Evolutionary conservation across 2,888 invertebrate species (phyloP), one percentile per base, ranked within the genome.

Genomic region (Synergus laeviventris): DNA sequence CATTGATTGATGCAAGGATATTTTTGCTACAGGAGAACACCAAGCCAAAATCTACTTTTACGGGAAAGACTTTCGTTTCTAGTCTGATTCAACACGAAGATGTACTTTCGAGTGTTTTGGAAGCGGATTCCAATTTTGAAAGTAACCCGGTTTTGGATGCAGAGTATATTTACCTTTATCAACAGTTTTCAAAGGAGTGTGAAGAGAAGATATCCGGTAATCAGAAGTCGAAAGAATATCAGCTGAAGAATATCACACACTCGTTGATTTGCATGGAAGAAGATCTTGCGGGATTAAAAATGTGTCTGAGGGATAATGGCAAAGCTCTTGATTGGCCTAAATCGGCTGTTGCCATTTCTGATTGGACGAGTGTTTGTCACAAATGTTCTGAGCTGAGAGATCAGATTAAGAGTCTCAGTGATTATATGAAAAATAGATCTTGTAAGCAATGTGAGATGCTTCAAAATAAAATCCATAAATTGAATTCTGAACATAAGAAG

Each of bases 1-100:
- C 95, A 59, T 91, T 96, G 78, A 94, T 96, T 75, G 95, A 96
- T 91, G 95, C 96, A 75, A 93, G 95, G 85, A 94, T 96, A 84
- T 93, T 93, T 73, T 94, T 95, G 73, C 92, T 95, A 70, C 93
- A 93, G 83, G 93, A 93, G 74, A 92, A 92, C 85, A 36, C 56
- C 11, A 75, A 75, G 1, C 61, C 36, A 11, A 56, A 39, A 16
- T 36, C 74, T 45, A 45, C 66, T 39, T 88, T 83, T 85, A 86
- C 81, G 76, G 87, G 84, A 38, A 84, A 86, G 79, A 87, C 84
- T 77, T 85, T 87, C 75, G 85, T 89, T 81, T 87, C 88, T 84
- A 90, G 87, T 88, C 86, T 91, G 66, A 87, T 90, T 21, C 86
- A 86, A 79, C 87, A 88, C 77, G 90, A 91, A 73, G 88, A 89